Evolutionary conservation across 2,888 invertebrate species (phyloP).

Genomic region (Drosophila tripunctata): DNA sequence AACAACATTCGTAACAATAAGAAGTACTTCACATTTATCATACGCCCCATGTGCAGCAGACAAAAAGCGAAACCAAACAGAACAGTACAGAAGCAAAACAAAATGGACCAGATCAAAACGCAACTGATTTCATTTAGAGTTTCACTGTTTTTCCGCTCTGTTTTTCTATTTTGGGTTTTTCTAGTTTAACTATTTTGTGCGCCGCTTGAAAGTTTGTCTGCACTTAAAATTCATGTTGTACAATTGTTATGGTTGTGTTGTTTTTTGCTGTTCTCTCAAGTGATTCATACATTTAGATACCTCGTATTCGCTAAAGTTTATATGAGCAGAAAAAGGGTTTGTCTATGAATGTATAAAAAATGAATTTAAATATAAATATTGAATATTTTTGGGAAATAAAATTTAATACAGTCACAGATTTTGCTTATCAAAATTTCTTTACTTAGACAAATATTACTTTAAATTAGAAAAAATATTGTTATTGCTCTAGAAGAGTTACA

Average conservation of each 20-base stretch:
- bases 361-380: too few relatives aligned
- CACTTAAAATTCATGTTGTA: constrained; percentile 61
- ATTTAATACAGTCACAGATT: too few relatives aligned
- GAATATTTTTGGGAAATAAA: too few relatives aligned
- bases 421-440: neutral
- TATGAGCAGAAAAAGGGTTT: neutral
- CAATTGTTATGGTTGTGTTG: constrained; percentile 47
- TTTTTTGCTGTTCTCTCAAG: constrained; percentile 21
- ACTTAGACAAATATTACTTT: too few relatives aligned
- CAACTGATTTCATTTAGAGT: constrained; percentile 53
- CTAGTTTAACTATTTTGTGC: constrained; percentile 16
- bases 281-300: constrained; percentile 14
- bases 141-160: constrained; percentile 11
- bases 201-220: constrained; percentile 31
- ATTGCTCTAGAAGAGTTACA: too few relatives aligned
- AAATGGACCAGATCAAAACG: constrained; percentile 17
- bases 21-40: constrained; percentile 67
- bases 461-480: too few relatives aligned
- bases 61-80: constrained; percentile 28
- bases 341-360: too few relatives aligned
- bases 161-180: constrained; percentile 8
- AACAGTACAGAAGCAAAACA: constrained; percentile 16
- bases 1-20: constrained; percentile 41
- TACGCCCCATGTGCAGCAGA: constrained; percentile 59
- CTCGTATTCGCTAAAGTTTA: neutral